phyloP scores from a whole-genome alignment of 2,113 vertebrate genomes.

The Hiodon alosoides region DNA sequence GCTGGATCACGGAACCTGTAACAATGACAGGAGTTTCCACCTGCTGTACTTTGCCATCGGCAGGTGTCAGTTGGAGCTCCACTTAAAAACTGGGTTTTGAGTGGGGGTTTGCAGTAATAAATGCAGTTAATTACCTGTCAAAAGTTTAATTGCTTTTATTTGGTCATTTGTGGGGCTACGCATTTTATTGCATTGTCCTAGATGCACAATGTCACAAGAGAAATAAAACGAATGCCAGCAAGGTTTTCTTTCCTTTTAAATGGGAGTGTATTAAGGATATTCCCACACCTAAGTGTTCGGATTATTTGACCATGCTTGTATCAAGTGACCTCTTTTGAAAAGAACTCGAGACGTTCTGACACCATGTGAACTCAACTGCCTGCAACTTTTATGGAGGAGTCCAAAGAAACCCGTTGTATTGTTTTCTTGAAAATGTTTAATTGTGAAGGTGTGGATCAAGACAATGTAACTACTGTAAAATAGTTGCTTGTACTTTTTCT shows the following conservation, averaged over 20 bases:
- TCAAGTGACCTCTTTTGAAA: conserved; percentile 1
- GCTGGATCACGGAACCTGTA: neutral
- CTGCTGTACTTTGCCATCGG: neutral
- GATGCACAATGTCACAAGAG: too few species aligned
- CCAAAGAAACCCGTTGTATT: neutral
- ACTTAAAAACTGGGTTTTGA: neutral
- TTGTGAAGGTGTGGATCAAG: neutral
- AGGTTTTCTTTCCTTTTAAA: too few species aligned
- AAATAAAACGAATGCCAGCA: too few species aligned
- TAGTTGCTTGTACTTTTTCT: neutral
- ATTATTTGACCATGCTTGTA: neutral
- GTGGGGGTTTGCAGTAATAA: neutral
- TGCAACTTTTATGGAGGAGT: neutral
- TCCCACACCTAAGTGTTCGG: neutral
- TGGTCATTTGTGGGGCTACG: neutral
- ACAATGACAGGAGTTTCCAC: neutral
- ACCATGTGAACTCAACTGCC: neutral
- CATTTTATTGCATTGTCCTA: too few species aligned
- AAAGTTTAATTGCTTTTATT: neutral
- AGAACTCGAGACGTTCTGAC: neutral
- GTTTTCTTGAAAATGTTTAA: neutral
- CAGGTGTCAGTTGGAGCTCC: neutral
- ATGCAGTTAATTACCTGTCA: neutral
- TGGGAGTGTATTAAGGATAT: neutral
- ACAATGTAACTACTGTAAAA: neutral